Conservation (phyloP, 2,888 invertebrate genomes). For the Drosophila longiperda region DNA sequence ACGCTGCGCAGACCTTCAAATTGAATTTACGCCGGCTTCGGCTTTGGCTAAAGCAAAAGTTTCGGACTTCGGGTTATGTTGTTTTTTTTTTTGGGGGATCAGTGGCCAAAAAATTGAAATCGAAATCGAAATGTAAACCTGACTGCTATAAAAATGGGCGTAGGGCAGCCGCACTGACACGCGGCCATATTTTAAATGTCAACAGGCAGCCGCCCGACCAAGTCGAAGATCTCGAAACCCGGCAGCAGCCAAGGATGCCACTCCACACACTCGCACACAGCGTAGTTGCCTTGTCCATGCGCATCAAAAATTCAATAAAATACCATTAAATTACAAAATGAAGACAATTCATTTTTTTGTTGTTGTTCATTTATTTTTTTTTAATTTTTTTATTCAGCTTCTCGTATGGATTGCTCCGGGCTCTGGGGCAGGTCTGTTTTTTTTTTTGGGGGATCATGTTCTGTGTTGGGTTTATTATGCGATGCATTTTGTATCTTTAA, state of each 20-base stretch:
- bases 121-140: slow-evolving; percentile 78
- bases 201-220: slow-evolving; percentile 55
- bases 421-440: slow-evolving; percentile 29
- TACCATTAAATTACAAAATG: slow-evolving; percentile 83
- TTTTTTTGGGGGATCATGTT: slow-evolving; percentile 19
- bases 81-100: slow-evolving; percentile 34
- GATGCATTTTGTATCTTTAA: slow-evolving; percentile 68
- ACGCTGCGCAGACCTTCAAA: slow-evolving; percentile 70
- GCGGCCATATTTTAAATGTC: slow-evolving; percentile 83
- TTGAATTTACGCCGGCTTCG: slow-evolving; percentile 71
- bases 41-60: slow-evolving; percentile 3
- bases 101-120: slow-evolving; percentile 61
- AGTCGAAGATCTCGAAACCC: slow-evolving; percentile 15
- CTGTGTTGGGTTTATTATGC: slow-evolving; percentile 41
- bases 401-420: slow-evolving; percentile 18
- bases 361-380: not conserved
- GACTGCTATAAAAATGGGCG: slow-evolving; percentile 81
- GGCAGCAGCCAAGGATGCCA: slow-evolving; percentile 53
- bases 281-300: slow-evolving; percentile 59
- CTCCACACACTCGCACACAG: slow-evolving; percentile 10
- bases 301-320: slow-evolving; percentile 82
- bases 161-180: slow-evolving; percentile 83
- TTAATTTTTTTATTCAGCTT: slow-evolving; percentile 16
- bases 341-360: slow-evolving; percentile 74
- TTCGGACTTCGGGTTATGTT: slow-evolving; percentile 1